These are phyloP conservation scores for Hemicentrotus pulcherrimus DNA, from an alignment of 35 echinoderm and acorn worm genomes.

Conservation along the genomic window DNA sequence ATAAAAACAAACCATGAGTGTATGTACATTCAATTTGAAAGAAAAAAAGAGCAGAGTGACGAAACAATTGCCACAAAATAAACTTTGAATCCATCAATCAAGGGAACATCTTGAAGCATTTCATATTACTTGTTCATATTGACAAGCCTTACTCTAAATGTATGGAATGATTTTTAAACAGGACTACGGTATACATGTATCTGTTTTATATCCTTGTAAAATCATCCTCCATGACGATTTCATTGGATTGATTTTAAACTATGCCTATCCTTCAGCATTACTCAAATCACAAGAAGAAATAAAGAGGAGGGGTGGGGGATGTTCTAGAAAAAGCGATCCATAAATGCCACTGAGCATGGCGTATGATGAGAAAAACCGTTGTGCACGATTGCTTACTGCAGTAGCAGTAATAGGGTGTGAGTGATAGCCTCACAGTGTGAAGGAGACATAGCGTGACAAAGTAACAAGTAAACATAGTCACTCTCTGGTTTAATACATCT, in stretches of 20 bases:
- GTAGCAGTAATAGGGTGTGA: constrained; percentile 1
- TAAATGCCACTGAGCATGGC: constrained; percentile 16
- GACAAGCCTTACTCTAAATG: no score
- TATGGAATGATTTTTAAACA: no score
- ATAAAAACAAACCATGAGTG: no score
- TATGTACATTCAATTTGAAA: no score
- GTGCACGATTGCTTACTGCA: not conserved
- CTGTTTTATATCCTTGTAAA: not conserved
- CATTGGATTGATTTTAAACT: not conserved
- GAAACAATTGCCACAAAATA: no score
- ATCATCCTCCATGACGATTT: not conserved
- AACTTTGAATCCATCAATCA: no score
- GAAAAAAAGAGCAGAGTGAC: no score
- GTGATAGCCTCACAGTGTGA: not conserved
- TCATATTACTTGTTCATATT: no score
- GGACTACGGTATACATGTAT: no score
- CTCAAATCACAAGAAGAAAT: not conserved
- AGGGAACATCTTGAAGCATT: no score
- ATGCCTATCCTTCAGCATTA: constrained; percentile 1
- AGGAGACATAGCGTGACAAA: not conserved
- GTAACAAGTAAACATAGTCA: not conserved
- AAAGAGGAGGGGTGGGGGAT: not conserved
- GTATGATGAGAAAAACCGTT: constrained; percentile 6
- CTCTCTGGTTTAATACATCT: not conserved
- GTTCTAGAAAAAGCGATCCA: not conserved